phyloP scores from a whole-genome alignment of 1,140 invertebrate genomes.

The Dendrolimus punctatus region DNA sequence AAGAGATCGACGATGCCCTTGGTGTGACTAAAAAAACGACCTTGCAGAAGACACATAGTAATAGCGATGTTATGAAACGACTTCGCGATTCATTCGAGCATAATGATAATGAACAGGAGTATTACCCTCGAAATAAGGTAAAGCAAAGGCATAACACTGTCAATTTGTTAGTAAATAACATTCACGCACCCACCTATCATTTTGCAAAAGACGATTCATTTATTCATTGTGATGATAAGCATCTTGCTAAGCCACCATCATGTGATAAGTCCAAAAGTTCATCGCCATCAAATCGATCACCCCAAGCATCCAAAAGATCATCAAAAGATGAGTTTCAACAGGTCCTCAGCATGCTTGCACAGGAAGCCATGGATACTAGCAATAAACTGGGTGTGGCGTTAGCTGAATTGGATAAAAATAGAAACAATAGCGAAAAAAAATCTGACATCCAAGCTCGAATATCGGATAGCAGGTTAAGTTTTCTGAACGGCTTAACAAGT shows the following conservation, averaged over 20 bases:
- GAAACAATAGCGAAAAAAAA: slow-evolving; percentile 47
- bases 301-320: slow-evolving; percentile 58
- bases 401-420: slow-evolving; percentile 66
- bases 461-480: slow-evolving; percentile 46
- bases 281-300: slow-evolving; percentile 64
- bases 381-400: slow-evolving; percentile 66
- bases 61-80: slow-evolving; percentile 60
- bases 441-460: slow-evolving; percentile 48
- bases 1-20: slow-evolving; percentile 69
- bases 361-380: slow-evolving; percentile 73
- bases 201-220: slow-evolving; percentile 68
- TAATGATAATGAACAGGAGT: slow-evolving; percentile 53
- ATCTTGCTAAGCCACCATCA: slow-evolving; percentile 59
- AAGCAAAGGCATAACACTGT: slow-evolving; percentile 67
- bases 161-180: slow-evolving; percentile 61
- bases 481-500: slow-evolving; percentile 48
- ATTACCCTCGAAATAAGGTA: slow-evolving; percentile 64
- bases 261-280: slow-evolving; percentile 68
- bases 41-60: slow-evolving; percentile 66
- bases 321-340: slow-evolving; percentile 72
- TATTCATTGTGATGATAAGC: slow-evolving; percentile 62
- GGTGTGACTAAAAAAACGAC: slow-evolving; percentile 48
- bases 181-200: slow-evolving; percentile 46
- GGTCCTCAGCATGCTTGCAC: slow-evolving; percentile 72
- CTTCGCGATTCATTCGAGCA: slow-evolving; percentile 57